Evolutionary conservation across 2,113 vertebrate species (phyloP), one percentile per base, ranked within the genome.

Genomic region (Procavia capensis): DNA sequence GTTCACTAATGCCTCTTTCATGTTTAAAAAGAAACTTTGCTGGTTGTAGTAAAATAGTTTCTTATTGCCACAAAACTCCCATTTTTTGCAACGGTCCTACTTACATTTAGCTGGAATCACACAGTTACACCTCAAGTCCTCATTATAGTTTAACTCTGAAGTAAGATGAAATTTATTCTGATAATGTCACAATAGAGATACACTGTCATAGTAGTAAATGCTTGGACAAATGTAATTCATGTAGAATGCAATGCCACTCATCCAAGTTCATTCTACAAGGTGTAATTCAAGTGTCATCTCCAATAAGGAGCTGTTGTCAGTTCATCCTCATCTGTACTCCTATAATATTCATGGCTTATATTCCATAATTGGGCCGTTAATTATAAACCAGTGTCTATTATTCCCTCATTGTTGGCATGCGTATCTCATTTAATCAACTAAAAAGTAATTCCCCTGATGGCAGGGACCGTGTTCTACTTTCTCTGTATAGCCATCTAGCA

Each of bases 71-170:
- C 29, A 91, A 59, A 91, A 47, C 54, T 78, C 70, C 6, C 39
- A 79, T 88, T 72, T 88, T 54, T 3, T 68, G 10, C 45, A 31
- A 41, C 61, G 6, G 75, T 61, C 36, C n/a, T 29, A 39, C 14
- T 66, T 45, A 88, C 78, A 83, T 85, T 94, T 92, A 92, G 27
- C 61, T 95, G 9, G 59, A 85, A 16, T 93, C 39, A 91, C 54
- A 90, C 85, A 7, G n/a, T 74, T 36, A 36, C n/a, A 78, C 72
- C 6, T 76, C 22, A 79, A 72, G 34, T 85, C 63, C 11, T 95
- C 34, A 70, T 57, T 27, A 45, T 45, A 83, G 41, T 64, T 93
- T 88, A 45, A 54, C 87, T 96, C 81, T 78, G 74, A 83, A 41
- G 22, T 19, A 78, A 87, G 27, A 90, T 39, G 4, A 75, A 36